Percentiles rank a stretch among this genome's conserved stretches.
phyloP scores from a whole-genome alignment of 2,113 vertebrate species.

The Neogobius melanostomus region DNA sequence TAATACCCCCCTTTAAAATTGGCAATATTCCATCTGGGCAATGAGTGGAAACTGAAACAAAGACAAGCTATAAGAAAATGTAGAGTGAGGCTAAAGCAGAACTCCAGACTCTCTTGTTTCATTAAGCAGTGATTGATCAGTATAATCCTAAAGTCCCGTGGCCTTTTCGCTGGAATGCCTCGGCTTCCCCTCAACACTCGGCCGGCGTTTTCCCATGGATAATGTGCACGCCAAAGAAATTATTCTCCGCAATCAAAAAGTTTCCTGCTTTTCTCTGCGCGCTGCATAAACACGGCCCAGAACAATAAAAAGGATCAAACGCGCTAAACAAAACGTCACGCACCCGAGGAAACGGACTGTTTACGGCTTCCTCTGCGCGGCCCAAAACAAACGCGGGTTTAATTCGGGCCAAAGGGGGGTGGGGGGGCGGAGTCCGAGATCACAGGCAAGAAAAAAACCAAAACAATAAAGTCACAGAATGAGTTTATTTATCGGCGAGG shows the following conservation, averaged over 20 bases:
- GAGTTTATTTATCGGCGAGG: too few relatives aligned
- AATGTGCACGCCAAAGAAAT: slow-evolving; percentile 45
- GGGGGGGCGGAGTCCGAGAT: slow-evolving; percentile 30
- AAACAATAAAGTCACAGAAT: too few relatives aligned
- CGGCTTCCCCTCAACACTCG: too few relatives aligned
- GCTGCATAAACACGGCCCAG: slow-evolving; percentile 63
- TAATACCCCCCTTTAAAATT: too few relatives aligned
- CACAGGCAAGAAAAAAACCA: neutral
- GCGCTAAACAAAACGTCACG: slow-evolving; percentile 37
- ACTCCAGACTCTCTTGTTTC: too few relatives aligned
- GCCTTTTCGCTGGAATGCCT: neutral
- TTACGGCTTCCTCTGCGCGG: slow-evolving; percentile 18
- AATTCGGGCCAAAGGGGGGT: neutral
- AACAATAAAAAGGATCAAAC: slow-evolving; percentile 68
- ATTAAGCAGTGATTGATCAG: too few relatives aligned
- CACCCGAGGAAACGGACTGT: slow-evolving; percentile 29
- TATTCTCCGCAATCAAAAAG: slow-evolving; percentile 65
- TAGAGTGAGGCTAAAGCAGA: too few relatives aligned
- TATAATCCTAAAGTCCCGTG: too few relatives aligned
- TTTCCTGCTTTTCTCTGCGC: slow-evolving; percentile 69
- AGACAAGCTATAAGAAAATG: too few relatives aligned
- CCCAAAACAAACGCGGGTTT: neutral
- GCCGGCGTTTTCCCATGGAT: slow-evolving; percentile 46
- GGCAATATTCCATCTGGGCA: too few relatives aligned
- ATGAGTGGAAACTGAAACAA: too few relatives aligned